A percentile compares a stretch with the other conserved stretches of the same genome.
These are phyloP conservation scores for Empis livida DNA, from an alignment of 2,888 invertebrate species.

Conservation along the genomic window DNA sequence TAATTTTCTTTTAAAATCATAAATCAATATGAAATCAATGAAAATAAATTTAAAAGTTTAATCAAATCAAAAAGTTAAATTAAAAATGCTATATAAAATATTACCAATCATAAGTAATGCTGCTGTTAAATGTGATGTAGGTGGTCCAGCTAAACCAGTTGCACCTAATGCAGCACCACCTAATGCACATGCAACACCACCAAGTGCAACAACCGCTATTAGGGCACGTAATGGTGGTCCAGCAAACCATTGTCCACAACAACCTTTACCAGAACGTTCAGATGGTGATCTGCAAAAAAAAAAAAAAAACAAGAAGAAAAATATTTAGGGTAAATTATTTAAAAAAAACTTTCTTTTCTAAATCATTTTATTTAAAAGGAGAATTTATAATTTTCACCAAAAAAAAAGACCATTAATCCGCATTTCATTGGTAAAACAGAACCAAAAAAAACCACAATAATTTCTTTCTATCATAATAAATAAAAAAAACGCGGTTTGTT, in stretches of 20 bases:
- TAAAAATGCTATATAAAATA: conserved; percentile 9
- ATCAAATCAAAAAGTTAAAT: background rate
- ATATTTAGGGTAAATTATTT: background rate
- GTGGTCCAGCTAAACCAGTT: conserved; percentile 34
- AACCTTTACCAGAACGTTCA: conserved; percentile 36
- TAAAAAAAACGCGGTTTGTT: background rate
- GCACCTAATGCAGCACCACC: conserved; percentile 36
- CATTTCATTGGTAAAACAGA: too few relatives aligned
- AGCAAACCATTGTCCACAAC: conserved; percentile 37
- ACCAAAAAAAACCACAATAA: background rate
- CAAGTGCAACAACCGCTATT: conserved; percentile 35
- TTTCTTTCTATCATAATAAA: too few relatives aligned
- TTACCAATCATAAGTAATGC: conserved; percentile 37
- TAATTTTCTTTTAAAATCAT: too few relatives aligned
- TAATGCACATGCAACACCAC: conserved; percentile 35
- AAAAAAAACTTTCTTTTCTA: too few relatives aligned
- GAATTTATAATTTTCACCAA: too few relatives aligned
- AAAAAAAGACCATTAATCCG: too few relatives aligned
- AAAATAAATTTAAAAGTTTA: too few relatives aligned
- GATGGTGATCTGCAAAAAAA: conserved; percentile 31
- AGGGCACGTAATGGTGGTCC: conserved; percentile 35
- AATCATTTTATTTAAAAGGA: too few relatives aligned
- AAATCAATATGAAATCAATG: too few relatives aligned
- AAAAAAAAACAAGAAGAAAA: conserved; percentile 8
- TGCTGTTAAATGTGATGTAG: conserved; percentile 35